Percentiles rank a stretch among this genome's conserved stretches.
These are phyloP conservation scores for Ianthella basta DNA, from an alignment of 37 sponge, comb jelly and placozoan species.

Conservation along the genomic window DNA sequence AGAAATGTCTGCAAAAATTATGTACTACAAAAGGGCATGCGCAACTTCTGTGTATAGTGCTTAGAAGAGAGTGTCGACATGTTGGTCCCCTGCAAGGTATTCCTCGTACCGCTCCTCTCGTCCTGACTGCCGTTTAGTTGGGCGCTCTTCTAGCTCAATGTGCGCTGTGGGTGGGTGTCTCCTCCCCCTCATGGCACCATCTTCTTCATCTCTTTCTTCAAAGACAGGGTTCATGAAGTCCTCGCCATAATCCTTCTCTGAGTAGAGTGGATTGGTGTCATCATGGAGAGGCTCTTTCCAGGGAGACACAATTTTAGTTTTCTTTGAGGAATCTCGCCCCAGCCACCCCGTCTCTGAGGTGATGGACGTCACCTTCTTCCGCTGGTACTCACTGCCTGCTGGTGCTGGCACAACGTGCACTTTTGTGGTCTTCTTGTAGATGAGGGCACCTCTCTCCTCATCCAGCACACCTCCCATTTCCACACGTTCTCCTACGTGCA, in stretches of 20 bases:
- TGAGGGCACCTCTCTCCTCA: constrained; percentile 60
- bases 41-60: no score
- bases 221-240: constrained; percentile 77
- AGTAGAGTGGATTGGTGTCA: constrained; percentile 71
- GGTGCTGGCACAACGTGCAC: constrained; percentile 39
- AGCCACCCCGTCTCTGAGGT: constrained; percentile 75
- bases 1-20: not conserved
- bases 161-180: constrained; percentile 14
- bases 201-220: not conserved
- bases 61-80: constrained; percentile 70
- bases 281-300: constrained; percentile 15
- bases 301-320: not conserved
- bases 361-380: constrained; percentile 62
- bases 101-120: constrained; percentile 41
- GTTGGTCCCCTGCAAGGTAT: constrained; percentile 45
- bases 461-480: constrained; percentile 65
- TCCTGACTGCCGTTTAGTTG: constrained; percentile 16
- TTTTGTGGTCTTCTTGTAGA: constrained; percentile 57
- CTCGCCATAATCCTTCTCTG: constrained; percentile 52
- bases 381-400: constrained; percentile 29
- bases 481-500: not conserved
- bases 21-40: no score
- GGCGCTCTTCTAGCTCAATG: not conserved
- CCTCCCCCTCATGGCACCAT: not conserved
- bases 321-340: constrained; percentile 18